A percentile compares a stretch with the other conserved stretches of the same genome.
Evolutionary conservation across 2,888 invertebrate genomes (phyloP).

Genomic region (Plebejus argus): DNA sequence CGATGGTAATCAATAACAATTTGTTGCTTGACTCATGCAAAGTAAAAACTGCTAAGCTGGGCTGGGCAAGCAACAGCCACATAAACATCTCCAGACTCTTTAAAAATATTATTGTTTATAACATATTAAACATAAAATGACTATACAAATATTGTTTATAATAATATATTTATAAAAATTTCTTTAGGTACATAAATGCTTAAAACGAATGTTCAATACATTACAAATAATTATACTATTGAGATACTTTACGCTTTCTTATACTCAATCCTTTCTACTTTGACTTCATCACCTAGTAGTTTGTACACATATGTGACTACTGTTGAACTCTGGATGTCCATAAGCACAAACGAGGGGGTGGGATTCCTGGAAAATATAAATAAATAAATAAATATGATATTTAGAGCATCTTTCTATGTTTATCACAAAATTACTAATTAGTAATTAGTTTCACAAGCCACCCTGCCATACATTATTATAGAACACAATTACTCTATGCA

Average conservation of each 20-base stretch:
- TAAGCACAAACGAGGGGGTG: conserved; percentile 97
- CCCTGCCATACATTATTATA: too few relatives aligned
- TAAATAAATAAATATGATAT: too few relatives aligned
- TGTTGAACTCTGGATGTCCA: conserved; percentile 99
- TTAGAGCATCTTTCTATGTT: too few relatives aligned
- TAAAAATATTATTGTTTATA: neutral
- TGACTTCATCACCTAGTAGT: conserved; percentile 98
- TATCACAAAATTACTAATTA: too few relatives aligned
- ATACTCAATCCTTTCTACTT: conserved; percentile 98
- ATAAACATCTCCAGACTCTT: too few relatives aligned
- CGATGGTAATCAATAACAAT: too few relatives aligned
- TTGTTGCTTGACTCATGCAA: too few relatives aligned
- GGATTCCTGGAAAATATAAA: conserved; percentile 84
- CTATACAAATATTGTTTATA: conserved; percentile 17
- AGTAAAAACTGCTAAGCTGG: too few relatives aligned
- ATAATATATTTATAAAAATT: conserved; percentile 17
- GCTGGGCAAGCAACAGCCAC: too few relatives aligned
- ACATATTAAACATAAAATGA: neutral
- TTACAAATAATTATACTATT: conserved; percentile 29
- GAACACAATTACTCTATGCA: too few relatives aligned
- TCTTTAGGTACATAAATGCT: conserved; percentile 9
- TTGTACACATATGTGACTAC: conserved; percentile 99
- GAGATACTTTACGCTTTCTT: conserved; percentile 84
- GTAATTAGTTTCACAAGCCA: too few relatives aligned
- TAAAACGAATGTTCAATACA: conserved; percentile 22